Evolutionary conservation across 1,140 invertebrate genomes (phyloP).

Genomic region (Ylistrum balloti): DNA sequence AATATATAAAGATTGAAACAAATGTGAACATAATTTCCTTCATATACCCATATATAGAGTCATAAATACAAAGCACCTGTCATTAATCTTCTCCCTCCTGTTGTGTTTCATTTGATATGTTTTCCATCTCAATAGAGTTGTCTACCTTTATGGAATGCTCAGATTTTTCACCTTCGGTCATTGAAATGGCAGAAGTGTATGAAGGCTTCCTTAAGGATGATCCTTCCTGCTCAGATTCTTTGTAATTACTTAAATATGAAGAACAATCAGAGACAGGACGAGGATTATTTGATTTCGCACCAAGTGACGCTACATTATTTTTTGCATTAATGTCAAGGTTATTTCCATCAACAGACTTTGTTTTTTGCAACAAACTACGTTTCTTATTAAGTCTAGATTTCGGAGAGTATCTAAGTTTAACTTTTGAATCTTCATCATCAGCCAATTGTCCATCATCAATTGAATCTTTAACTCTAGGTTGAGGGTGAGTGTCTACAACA

Average conservation of each 20-base stretch:
- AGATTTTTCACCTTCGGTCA: background rate
- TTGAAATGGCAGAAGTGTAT: background rate
- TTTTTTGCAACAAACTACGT: background rate
- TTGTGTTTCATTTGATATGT: background rate
- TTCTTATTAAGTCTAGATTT: constrained; percentile 14
- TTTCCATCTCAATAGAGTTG: constrained; percentile 25
- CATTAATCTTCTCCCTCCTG: background rate
- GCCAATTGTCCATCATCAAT: background rate
- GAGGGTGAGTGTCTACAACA: background rate
- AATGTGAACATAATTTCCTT: too few species aligned
- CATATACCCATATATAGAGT: too few species aligned
- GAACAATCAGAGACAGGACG: background rate
- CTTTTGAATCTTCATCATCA: background rate
- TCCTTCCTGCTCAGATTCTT: background rate
- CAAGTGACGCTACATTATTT: background rate
- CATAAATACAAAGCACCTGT: background rate
- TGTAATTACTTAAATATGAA: background rate
- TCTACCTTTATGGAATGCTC: constrained; percentile 1
- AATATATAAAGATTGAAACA: too few species aligned
- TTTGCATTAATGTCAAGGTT: background rate
- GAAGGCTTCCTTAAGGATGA: background rate
- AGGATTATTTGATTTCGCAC: background rate
- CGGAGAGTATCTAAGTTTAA: background rate
- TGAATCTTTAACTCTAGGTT: background rate
- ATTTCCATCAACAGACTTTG: background rate